A percentile compares a stretch with the other conserved stretches of the same genome.
Evolutionary conservation across 2,888 invertebrate genomes (phyloP).

Genomic region (Scaptomyza flava): DNA sequence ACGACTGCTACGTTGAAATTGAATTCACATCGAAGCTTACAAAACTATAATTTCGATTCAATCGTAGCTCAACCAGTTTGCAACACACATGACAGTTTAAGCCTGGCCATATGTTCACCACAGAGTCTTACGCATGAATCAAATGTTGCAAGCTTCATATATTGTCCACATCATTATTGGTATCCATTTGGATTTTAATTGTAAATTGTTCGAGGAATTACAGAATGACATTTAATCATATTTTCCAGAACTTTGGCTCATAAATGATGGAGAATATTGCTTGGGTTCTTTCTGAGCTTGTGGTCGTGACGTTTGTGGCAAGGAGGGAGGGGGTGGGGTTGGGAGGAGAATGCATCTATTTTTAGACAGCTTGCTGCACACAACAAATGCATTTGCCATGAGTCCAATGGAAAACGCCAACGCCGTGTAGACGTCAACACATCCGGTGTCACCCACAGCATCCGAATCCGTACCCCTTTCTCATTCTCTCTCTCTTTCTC

Average conservation of each 20-base stretch:
- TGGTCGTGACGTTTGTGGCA: neutral
- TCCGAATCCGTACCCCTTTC: conserved; percentile 15
- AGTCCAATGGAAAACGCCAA: conserved; percentile 33
- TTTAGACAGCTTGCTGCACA: conserved; percentile 54
- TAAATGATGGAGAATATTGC: neutral
- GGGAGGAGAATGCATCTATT: neutral
- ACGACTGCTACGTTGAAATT: neutral
- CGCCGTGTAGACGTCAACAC: conserved; percentile 45
- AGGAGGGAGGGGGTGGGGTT: neutral
- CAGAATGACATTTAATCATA: conserved; percentile 36
- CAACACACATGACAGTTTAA: neutral
- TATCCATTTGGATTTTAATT: neutral
- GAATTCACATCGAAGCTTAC: neutral
- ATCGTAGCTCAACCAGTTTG: neutral
- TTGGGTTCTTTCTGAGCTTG: neutral
- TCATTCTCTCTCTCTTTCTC: neutral
- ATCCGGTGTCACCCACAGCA: conserved; percentile 31
- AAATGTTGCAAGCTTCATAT: neutral
- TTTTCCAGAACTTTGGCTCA: neutral
- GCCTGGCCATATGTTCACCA: neutral
- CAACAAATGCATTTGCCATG: conserved; percentile 61
- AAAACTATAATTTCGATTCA: neutral
- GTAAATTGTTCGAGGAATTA: neutral
- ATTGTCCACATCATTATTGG: neutral
- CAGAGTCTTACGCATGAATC: neutral